Percentiles rank a stretch among this genome's conserved stretches.
phyloP scores from a whole-genome alignment of 2,888 invertebrate species.

The Chironomus riparius region DNA sequence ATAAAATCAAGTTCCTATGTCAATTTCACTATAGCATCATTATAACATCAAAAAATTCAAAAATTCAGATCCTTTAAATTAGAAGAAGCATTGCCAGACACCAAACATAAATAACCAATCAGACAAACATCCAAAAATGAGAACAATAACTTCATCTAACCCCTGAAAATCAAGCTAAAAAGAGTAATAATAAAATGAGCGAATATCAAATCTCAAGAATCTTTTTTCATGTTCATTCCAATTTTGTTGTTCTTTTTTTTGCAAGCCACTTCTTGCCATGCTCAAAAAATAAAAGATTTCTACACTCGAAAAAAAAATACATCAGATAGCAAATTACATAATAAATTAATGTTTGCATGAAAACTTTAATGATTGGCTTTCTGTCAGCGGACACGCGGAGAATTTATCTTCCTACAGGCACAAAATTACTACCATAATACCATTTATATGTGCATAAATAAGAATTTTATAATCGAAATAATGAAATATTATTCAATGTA shows the following conservation, averaged over 20 bases:
- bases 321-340: conserved; percentile 1
- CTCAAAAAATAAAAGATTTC: neutral
- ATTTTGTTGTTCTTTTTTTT: conserved; percentile 4
- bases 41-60: no score
- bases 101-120: no score
- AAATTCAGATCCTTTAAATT: no score
- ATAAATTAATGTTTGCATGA: conserved; percentile 22
- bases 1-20: no score
- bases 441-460: neutral
- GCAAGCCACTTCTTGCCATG: neutral
- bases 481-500: neutral
- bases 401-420: conserved; percentile 4
- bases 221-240: neutral
- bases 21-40: no score
- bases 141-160: no score
- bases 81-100: no score
- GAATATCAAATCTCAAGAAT: conserved; percentile 1
- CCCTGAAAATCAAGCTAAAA: no score
- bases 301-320: neutral
- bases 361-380: conserved; percentile 13
- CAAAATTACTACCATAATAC: neutral
- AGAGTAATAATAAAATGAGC: no score
- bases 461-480: neutral
- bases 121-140: no score
- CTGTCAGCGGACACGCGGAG: conserved; percentile 14